Conservation (phyloP, 2,888 invertebrate species). For the Resseliella maxima region DNA sequence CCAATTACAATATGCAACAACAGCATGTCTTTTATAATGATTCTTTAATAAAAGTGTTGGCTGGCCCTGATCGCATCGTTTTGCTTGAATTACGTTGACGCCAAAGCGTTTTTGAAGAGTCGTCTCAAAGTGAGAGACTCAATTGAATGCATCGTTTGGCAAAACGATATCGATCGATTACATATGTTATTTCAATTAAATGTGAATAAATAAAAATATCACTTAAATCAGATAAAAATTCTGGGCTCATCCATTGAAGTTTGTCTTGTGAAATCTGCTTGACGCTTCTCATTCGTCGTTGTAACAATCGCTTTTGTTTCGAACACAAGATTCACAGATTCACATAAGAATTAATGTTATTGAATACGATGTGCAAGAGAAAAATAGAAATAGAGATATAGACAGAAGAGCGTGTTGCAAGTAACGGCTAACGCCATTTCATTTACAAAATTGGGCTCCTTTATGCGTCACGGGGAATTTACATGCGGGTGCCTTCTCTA, state of each 20-base stretch:
- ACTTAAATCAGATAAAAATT: constrained; percentile 29
- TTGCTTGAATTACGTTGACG: constrained; percentile 12
- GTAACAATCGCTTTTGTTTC: neutral
- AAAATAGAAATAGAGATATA: too few relatives aligned
- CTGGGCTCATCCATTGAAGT: neutral
- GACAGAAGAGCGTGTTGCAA: too few relatives aligned
- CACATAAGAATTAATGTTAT: too few relatives aligned
- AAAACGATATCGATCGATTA: constrained; percentile 48
- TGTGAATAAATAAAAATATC: constrained; percentile 45
- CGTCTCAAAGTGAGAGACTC: neutral
- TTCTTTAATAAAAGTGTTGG: constrained; percentile 33
- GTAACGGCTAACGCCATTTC: too few relatives aligned
- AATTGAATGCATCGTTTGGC: constrained; percentile 35
- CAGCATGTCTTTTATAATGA: constrained; percentile 23
- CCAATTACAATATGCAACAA: constrained; percentile 39
- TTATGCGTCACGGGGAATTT: too few relatives aligned
- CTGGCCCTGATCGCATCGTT: neutral
- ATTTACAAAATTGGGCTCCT: too few relatives aligned
- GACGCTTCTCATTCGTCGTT: neutral
- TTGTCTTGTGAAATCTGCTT: neutral
- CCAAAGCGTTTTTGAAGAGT: neutral
- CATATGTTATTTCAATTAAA: constrained; percentile 47
- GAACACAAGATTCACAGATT: too few relatives aligned
- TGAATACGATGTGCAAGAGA: too few relatives aligned
- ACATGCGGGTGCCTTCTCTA: too few relatives aligned